These are phyloP conservation scores for Acanthurus tractus DNA, from an alignment of 2,797 vertebrate genomes.

Conservation along the genomic window DNA sequence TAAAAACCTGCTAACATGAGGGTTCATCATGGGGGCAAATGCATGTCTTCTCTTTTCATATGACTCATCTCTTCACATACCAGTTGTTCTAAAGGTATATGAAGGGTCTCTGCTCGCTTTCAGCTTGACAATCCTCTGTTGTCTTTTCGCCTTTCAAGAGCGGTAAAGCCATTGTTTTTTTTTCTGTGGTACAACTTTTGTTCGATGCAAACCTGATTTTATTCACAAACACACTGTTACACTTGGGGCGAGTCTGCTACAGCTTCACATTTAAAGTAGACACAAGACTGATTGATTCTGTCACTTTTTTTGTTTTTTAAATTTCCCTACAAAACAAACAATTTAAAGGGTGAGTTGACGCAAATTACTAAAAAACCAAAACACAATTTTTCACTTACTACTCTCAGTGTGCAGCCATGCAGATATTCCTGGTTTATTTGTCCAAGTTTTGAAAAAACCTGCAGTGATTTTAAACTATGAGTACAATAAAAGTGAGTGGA, in stretches of 20 bases:
- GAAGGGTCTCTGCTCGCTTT: slow-evolving; percentile 24
- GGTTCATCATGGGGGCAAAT: slow-evolving; percentile 26
- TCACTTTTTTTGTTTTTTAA: slow-evolving; percentile 1
- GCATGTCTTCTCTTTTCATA: slow-evolving; percentile 10
- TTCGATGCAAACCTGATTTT: slow-evolving; percentile 14
- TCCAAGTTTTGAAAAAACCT: not conserved
- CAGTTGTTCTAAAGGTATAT: slow-evolving; percentile 24
- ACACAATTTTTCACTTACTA: not conserved
- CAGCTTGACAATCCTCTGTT: slow-evolving; percentile 40
- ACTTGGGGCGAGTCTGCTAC: not conserved
- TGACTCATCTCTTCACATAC: slow-evolving; percentile 7
- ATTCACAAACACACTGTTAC: slow-evolving; percentile 28
- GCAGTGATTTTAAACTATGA: not conserved
- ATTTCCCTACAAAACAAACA: slow-evolving; percentile 15
- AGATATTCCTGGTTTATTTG: slow-evolving; percentile 20
- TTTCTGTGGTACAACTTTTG: slow-evolving; percentile 25
- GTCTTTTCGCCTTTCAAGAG: slow-evolving; percentile 25
- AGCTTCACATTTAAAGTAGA: slow-evolving; percentile 30
- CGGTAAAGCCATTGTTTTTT: not conserved
- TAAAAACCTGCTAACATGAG: slow-evolving; percentile 17
- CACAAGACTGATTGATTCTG: slow-evolving; percentile 27
- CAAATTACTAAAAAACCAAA: not conserved
- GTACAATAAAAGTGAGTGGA: not conserved
- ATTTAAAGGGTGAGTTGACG: slow-evolving; percentile 13
- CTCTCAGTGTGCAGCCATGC: not conserved